These are phyloP conservation scores for Ferdinandea cuprea DNA, from an alignment of 2,888 invertebrate species.

Conservation along the genomic window DNA sequence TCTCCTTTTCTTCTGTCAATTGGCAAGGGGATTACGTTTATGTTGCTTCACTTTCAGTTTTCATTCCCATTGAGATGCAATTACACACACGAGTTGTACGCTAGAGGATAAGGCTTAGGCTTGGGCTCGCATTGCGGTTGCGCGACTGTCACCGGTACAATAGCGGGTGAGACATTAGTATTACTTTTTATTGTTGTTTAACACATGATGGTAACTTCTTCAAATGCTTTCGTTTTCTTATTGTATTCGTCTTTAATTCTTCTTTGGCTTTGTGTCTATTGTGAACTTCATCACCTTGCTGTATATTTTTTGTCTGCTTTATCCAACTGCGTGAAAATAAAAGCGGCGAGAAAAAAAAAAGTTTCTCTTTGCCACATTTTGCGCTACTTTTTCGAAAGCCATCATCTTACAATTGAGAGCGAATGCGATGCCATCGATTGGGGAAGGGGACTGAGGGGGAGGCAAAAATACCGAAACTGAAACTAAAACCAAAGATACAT, in stretches of 20 bases:
- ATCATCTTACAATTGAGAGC: conserved; percentile 25
- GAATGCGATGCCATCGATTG: conserved; percentile 23
- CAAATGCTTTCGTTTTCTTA: conserved; percentile 51
- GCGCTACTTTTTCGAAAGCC: conserved; percentile 69
- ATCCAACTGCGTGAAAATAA: conserved; percentile 54
- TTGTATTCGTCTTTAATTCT: conserved; percentile 21
- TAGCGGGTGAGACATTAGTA: conserved; percentile 37
- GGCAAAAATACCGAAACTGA: conserved; percentile 15
- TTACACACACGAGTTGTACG: conserved; percentile 38
- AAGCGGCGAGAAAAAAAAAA: conserved; percentile 58
- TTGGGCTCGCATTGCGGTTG: conserved; percentile 44
- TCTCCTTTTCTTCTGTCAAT: conserved; percentile 10
- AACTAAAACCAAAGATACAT: conserved; percentile 28
- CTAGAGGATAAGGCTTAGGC: conserved; percentile 19
- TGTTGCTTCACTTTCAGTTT: conserved; percentile 69
- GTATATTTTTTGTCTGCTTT: not conserved
- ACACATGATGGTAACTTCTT: conserved; percentile 39
- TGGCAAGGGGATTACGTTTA: conserved; percentile 62
- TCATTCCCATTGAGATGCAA: conserved; percentile 56
- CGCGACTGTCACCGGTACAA: conserved; percentile 51
- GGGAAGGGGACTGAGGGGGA: too few relatives aligned
- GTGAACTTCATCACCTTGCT: not conserved
- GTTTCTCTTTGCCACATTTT: conserved; percentile 56
- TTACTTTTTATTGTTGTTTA: conserved; percentile 26
- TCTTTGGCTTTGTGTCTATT: conserved; percentile 4